Base-by-base conservation (phyloP, 2,888 invertebrate genomes). In the Eumacrocentrus americanus region DNA sequence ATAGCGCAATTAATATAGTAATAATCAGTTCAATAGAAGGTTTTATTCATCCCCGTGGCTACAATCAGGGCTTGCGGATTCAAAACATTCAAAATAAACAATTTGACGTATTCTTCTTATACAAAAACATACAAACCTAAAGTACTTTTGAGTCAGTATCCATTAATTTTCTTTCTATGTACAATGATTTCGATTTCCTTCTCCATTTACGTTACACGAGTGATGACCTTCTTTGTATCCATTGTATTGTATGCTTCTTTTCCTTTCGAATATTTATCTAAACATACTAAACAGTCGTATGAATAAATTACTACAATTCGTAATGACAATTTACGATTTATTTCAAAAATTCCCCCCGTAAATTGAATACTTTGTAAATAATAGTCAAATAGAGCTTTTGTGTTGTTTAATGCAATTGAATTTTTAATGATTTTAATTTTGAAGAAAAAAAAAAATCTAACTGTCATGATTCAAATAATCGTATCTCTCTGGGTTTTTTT, bases 261-360 rank as follows among this genome's bases (percentile, higher is more conserved):
- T 4, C 29, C 29, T 29, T 29, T 40, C n/a, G 22, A 12, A 9
- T n/a, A n/a, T 40, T 52, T 38, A 12, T n/a, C 20, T 50, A 25
- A 29, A 38, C 29, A 29, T 42, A 50, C 50, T 57, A 50, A 42
- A 51, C 38, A 42, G 25, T 58, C 25, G 29, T 40, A 48, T 47
- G 48, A 59, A 59, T 54, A 48, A 59, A 53, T 54, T 42, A 44
- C 40, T 34, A 40, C n/a, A 38, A 47, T 38, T 59, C 38, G 20
- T 38, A 29, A 47, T 54, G 47, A 59, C 47, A 48, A 48, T 48
- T 37, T 46, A 18, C 29, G 23, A 38, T 47, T 34, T 46, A 46
- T 22, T 46, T 42, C 5, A 12, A n/a, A 4, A 29, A 29, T 29
- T 29, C 9, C 9, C 9, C 29, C 9, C 9, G 29, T 29, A 6